These are phyloP conservation scores for Brachypodius melanocephalos DNA, from an alignment of 2,113 vertebrate species.

Conservation along the genomic window DNA sequence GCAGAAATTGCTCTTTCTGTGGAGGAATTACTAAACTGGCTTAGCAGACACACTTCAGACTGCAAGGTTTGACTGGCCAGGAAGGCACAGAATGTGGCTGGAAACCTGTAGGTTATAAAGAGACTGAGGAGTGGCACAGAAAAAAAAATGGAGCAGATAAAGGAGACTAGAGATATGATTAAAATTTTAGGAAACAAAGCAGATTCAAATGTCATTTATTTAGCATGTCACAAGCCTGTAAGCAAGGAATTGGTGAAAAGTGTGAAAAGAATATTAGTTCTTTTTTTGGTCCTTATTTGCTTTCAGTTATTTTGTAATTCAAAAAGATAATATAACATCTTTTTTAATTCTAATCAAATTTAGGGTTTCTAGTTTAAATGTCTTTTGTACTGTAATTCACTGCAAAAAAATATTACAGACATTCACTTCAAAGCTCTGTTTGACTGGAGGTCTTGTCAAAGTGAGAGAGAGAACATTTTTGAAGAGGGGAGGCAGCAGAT, in stretches of 20 bases:
- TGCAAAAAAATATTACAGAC: neutral
- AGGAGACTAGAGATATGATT: neutral
- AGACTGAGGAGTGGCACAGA: neutral
- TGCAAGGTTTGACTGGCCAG: neutral
- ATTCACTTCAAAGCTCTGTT: neutral
- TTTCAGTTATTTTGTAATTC: neutral
- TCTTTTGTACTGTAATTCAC: neutral
- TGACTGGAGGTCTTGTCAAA: neutral
- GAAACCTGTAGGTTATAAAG: neutral
- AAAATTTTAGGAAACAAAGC: neutral
- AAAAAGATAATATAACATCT: neutral
- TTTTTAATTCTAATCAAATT: neutral
- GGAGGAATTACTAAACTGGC: neutral
- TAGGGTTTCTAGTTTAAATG: neutral
- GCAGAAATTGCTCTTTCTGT: neutral
- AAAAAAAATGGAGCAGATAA: neutral
- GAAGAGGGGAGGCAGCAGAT: neutral
- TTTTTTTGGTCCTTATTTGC: neutral
- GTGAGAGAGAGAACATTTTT: neutral
- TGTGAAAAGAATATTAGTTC: neutral
- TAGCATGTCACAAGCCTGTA: neutral
- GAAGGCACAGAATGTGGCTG: neutral
- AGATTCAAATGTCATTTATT: neutral
- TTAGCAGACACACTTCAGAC: neutral
- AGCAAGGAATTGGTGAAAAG: neutral